Conservation (phyloP, 1,140 invertebrate species). For the Eciton burchellii region DNA sequence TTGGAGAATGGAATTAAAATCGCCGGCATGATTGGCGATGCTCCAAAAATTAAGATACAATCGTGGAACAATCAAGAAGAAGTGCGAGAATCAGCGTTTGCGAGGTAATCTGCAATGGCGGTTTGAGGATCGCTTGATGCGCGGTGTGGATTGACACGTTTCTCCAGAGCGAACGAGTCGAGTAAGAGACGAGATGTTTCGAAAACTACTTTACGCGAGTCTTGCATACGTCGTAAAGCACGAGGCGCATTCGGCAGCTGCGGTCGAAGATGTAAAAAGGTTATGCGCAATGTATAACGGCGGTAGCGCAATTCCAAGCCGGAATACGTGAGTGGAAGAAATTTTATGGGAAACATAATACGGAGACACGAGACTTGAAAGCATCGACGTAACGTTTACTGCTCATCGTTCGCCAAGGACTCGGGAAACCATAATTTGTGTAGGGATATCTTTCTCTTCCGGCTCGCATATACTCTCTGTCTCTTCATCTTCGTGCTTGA, state of each 20-base stretch:
- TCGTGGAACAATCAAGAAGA: too few species aligned
- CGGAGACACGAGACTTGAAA: conserved; percentile 37
- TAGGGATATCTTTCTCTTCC: not conserved
- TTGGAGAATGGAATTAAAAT: too few species aligned
- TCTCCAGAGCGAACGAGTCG: not conserved
- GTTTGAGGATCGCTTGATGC: too few species aligned
- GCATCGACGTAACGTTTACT: conserved; percentile 20
- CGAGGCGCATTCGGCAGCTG: conserved; percentile 7
- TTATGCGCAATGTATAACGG: conserved; percentile 50
- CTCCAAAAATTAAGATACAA: too few species aligned
- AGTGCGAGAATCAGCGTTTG: too few species aligned
- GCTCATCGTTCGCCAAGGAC: not conserved
- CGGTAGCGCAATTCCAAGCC: conserved; percentile 36
- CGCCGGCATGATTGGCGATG: too few species aligned
- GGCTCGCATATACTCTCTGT: not conserved
- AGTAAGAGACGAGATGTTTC: not conserved
- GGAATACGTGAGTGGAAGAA: conserved; percentile 6
- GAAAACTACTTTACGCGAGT: conserved; percentile 23
- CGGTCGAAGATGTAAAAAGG: conserved; percentile 31
- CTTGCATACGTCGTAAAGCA: conserved; percentile 35
- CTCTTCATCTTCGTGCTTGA: too few species aligned
- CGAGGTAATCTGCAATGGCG: too few species aligned
- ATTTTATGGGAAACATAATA: conserved; percentile 48
- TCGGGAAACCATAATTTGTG: not conserved
- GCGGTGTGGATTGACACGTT: not conserved